Evolutionary conservation across 2,797 vertebrate genomes (phyloP).

Genomic region (Urocyon cinereoargenteus): DNA sequence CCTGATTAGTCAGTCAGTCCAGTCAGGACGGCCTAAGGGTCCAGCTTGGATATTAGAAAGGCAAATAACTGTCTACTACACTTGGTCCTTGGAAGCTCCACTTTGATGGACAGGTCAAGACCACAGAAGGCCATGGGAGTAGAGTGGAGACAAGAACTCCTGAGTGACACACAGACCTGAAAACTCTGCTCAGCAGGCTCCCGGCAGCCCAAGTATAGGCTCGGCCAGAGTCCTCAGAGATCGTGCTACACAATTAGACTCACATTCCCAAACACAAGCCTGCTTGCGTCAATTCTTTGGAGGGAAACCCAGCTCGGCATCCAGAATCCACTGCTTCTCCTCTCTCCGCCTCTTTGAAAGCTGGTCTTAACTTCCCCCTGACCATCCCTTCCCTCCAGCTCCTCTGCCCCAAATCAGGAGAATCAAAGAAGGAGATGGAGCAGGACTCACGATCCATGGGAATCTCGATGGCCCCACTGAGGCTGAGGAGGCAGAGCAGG

Average conservation of each 20-base stretch:
- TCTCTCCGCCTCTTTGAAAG: background rate
- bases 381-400: background rate
- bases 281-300: accelerated
- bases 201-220: background rate
- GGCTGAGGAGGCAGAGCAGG: constrained; percentile 88
- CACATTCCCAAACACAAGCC: background rate
- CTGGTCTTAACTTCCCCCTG: background rate
- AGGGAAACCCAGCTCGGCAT: background rate
- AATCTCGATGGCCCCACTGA: constrained; percentile 92
- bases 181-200: background rate
- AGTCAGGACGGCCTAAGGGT: background rate
- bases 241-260: accelerated
- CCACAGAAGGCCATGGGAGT: accelerated
- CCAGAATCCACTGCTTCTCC: background rate
- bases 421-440: background rate
- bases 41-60: background rate
- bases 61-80: background rate
- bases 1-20: background rate
- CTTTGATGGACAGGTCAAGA: background rate
- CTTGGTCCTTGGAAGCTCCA: background rate
- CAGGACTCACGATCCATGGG: constrained; percentile 94
- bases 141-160: background rate
- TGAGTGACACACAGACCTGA: background rate
- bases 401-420: background rate
- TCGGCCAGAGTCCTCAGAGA: background rate